Conservation (phyloP, 2,888 invertebrate species). For the Megamerina dolium region DNA sequence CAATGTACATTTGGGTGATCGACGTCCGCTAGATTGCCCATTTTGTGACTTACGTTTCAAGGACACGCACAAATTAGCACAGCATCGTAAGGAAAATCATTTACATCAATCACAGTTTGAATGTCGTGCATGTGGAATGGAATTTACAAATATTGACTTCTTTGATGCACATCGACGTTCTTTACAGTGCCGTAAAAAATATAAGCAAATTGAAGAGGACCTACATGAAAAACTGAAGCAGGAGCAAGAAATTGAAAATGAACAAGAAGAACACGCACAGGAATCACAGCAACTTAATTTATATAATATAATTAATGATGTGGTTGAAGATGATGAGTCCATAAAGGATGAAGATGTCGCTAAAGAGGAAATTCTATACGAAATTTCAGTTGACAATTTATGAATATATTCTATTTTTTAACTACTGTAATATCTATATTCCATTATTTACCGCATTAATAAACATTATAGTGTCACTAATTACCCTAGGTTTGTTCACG, state of each 20-base stretch:
- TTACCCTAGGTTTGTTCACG: too few relatives aligned
- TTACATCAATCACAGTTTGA: slow-evolving; percentile 19
- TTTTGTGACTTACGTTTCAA: slow-evolving; percentile 21
- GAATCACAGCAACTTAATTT: too few relatives aligned
- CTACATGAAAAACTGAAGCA: slow-evolving; percentile 5
- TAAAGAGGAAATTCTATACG: too few relatives aligned
- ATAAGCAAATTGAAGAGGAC: slow-evolving; percentile 2
- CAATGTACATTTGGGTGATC: slow-evolving; percentile 19
- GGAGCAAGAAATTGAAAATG: slow-evolving; percentile 11
- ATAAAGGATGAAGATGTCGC: too few relatives aligned
- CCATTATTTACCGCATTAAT: too few relatives aligned
- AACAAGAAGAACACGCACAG: too few relatives aligned
- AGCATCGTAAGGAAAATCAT: slow-evolving; percentile 20
- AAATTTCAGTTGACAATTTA: too few relatives aligned
- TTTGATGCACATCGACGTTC: slow-evolving; percentile 21
- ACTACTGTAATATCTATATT: too few relatives aligned
- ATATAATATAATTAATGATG: too few relatives aligned
- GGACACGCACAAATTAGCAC: slow-evolving; percentile 19
- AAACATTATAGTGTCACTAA: too few relatives aligned
- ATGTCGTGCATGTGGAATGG: slow-evolving; percentile 19
- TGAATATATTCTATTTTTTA: too few relatives aligned
- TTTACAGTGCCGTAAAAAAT: slow-evolving; percentile 19
- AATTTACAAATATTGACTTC: slow-evolving; percentile 19
- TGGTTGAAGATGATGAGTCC: too few relatives aligned
- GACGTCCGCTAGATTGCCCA: slow-evolving; percentile 16